Percentiles rank a stretch among this genome's conserved stretches.
Evolutionary conservation across 2,113 vertebrate species (phyloP).

Genomic region (Stegostoma tigrinum): DNA sequence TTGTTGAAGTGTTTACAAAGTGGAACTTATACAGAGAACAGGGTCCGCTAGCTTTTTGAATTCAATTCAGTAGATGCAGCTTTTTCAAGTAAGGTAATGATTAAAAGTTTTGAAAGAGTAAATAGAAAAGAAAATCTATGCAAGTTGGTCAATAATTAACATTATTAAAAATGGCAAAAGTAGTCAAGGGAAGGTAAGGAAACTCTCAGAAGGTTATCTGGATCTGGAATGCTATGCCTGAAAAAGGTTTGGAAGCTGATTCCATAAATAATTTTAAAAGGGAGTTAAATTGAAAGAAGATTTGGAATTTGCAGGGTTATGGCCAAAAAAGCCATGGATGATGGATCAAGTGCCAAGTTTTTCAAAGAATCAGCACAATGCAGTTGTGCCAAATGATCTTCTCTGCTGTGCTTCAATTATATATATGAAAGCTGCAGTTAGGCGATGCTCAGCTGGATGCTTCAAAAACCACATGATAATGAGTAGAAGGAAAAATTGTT

Average conservation of each 20-base stretch:
- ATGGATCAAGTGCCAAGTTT: not conserved
- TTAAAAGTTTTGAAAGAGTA: too few species aligned
- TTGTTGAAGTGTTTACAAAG: too few species aligned
- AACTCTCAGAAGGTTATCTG: not conserved
- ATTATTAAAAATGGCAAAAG: not conserved
- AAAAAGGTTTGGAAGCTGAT: not conserved
- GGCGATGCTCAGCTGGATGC: not conserved
- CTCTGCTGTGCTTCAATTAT: not conserved
- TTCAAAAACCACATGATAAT: not conserved
- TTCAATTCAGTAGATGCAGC: too few species aligned
- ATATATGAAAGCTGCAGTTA: not conserved
- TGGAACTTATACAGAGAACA: too few species aligned
- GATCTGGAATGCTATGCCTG: not conserved
- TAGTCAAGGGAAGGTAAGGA: not conserved
- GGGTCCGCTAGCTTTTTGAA: too few species aligned
- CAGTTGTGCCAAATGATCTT: not conserved
- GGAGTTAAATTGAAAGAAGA: not conserved
- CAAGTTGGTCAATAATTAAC: too few species aligned
- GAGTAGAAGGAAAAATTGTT: not conserved
- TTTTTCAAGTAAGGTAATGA: too few species aligned
- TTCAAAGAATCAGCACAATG: not conserved
- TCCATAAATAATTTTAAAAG: not conserved
- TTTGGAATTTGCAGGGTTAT: not conserved
- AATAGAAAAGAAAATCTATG: too few species aligned
- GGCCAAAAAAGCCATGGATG: not conserved